Evolutionary conservation across 1,140 invertebrate genomes (phyloP), one percentile per base, ranked within the genome.

Genomic region (Bombus affinis): DNA sequence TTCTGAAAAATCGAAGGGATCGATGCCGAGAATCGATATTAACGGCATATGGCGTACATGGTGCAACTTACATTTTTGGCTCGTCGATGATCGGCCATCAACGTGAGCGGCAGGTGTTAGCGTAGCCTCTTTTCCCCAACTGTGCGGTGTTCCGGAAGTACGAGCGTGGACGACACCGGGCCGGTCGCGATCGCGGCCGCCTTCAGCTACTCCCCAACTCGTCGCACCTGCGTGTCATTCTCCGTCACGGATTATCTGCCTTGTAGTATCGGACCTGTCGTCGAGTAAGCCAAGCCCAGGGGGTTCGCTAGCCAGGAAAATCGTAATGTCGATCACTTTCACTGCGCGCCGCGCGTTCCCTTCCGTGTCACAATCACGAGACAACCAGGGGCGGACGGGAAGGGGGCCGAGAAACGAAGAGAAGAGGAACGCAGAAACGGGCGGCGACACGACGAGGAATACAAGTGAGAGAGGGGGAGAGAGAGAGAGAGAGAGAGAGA

Each of bases 21-120:
- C 47, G 47, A 53, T 53, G 18, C 18, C 47, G 47, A 53, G 47
- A 22, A 53, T 53, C 47, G 8, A 53, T 53, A 53, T 53, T 53
- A 53, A 53, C 47, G 47, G 18, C 47, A 22, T 53, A 53, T 53
- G 18, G 32, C 66, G 18, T 70, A 70, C 10, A 18, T 22, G 66
- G 9, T 15, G 3, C 22, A 25, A 37, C 94, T 95, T 87, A 95
- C 95, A 95, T 95, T 95, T 95, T 95, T 95, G 92, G 93, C 91
- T 94, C 92, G 93, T 95, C 94, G 94, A 94, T 95, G 92, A 94
- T 93, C 92, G 91, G 94, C 94, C 94, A 95, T 95, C 92, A 94
- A 95, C 93, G 92, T 86, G 92, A 94, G 92, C 91, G 89, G 92
- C 93, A 91, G 91, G 90, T 90, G 87, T 87, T 81, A 85, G 76